Conservation (phyloP, 2,888 invertebrate species). For the Euplexia lucipara region DNA sequence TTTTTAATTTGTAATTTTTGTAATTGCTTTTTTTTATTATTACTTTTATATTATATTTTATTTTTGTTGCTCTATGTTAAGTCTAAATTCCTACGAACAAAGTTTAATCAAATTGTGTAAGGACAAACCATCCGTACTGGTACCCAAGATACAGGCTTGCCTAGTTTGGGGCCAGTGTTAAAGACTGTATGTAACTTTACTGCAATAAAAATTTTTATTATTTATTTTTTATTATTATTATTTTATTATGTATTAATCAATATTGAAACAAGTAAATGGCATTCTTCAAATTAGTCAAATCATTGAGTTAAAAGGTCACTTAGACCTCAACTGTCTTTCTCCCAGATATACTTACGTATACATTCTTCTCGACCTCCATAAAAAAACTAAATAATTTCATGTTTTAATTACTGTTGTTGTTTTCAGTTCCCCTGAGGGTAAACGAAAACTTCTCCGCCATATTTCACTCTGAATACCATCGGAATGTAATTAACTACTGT, state of each 20-base stretch:
- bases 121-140: too few species aligned
- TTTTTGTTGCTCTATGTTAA: too few species aligned
- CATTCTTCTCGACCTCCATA: background rate
- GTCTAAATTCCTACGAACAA: too few species aligned
- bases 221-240: too few species aligned
- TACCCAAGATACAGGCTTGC: too few species aligned
- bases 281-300: background rate
- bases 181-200: too few species aligned
- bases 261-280: background rate
- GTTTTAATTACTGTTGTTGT: constrained; percentile 56
- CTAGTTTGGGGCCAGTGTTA: too few species aligned
- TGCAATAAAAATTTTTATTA: too few species aligned
- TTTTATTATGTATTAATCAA: background rate
- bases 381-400: constrained; percentile 49
- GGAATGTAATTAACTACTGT: constrained; percentile 64
- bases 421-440: constrained; percentile 34
- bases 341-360: background rate
- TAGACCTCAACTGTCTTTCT: background rate
- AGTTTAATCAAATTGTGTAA: too few species aligned
- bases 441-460: constrained; percentile 57
- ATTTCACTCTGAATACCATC: constrained; percentile 62
- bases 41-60: too few species aligned
- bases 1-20: too few species aligned
- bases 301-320: background rate
- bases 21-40: too few species aligned